Conservation (phyloP, 2,797 vertebrate genomes). For the Anguilla marmorata region DNA sequence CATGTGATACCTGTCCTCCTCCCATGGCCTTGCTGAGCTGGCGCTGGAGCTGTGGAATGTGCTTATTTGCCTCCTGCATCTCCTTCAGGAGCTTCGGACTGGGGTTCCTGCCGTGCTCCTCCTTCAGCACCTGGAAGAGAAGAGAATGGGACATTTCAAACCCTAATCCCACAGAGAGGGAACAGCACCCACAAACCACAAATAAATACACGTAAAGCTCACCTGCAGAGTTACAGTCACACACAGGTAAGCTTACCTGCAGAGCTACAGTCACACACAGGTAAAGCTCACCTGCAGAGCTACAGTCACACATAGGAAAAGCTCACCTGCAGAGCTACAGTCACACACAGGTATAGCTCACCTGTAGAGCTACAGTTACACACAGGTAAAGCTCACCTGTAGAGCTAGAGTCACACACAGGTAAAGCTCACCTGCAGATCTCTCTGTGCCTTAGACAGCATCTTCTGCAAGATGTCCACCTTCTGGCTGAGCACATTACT, state of each 20-base stretch:
- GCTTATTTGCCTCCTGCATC: conserved; percentile 90
- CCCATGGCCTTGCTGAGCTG: conserved; percentile 86
- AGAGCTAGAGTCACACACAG: not conserved
- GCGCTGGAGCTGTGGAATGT: conserved; percentile 90
- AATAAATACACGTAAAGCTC: not conserved
- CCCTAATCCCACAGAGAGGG: not conserved
- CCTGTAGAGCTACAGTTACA: not conserved
- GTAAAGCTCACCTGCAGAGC: too few relatives aligned
- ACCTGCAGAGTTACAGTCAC: too few relatives aligned
- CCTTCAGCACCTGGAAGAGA: conserved; percentile 78
- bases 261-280: too few relatives aligned
- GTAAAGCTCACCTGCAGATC: conserved; percentile 71
- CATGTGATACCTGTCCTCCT: conserved; percentile 77
- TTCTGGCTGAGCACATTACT: conserved; percentile 76
- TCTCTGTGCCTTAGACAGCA: conserved; percentile 80
- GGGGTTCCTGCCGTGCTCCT: conserved; percentile 81
- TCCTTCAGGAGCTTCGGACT: conserved; percentile 86
- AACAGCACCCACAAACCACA: not conserved
- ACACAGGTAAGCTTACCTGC: too few relatives aligned
- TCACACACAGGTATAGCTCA: not conserved
- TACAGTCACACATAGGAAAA: too few relatives aligned
- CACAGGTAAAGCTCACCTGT: not conserved
- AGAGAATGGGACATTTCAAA: not conserved
- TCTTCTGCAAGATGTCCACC: conserved; percentile 76
- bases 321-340: too few relatives aligned